phyloP scores from a whole-genome alignment of 2,113 vertebrate species.

The Melanotaenia duboulayi region DNA sequence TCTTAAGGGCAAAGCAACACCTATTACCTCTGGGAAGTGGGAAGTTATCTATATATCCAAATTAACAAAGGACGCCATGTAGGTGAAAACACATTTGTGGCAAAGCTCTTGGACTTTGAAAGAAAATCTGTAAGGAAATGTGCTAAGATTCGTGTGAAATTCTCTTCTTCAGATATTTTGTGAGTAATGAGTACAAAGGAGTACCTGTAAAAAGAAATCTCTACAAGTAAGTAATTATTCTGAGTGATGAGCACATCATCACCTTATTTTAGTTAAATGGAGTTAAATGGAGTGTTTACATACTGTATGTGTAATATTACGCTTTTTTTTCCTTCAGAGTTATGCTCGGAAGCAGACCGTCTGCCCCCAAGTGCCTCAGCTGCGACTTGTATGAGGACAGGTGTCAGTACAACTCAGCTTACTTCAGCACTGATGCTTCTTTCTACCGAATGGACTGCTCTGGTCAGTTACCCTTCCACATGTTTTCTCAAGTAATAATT shows the following conservation, averaged over 20 bases:
- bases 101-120: not conserved
- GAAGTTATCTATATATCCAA: slow-evolving; percentile 95
- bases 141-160: not conserved
- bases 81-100: slow-evolving; percentile 40
- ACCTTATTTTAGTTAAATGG: not conserved
- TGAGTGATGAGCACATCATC: not conserved
- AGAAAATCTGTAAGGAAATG: not conserved
- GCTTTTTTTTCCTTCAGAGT: slow-evolving; percentile 79
- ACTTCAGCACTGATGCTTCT: slow-evolving; percentile 88
- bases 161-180: slow-evolving; percentile 88
- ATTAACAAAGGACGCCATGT: slow-evolving; percentile 93
- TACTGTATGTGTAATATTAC: not conserved
- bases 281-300: not conserved
- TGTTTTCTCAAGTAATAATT: slow-evolving; percentile 46
- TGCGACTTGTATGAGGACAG: slow-evolving; percentile 85
- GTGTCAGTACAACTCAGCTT: slow-evolving; percentile 92
- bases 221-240: slow-evolving; percentile 88
- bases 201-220: slow-evolving; percentile 90
- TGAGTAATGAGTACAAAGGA: slow-evolving; percentile 88
- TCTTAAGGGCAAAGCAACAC: slow-evolving; percentile 86
- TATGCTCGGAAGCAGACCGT: slow-evolving; percentile 73
- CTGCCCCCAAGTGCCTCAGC: slow-evolving; percentile 85
- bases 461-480: slow-evolving; percentile 84
- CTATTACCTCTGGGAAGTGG: slow-evolving; percentile 94
- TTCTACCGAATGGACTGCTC: slow-evolving; percentile 92